Evolutionary conservation across 1,140 invertebrate species (phyloP), one percentile per base, ranked within the genome.

Genomic region (Bacillus rossius): DNA sequence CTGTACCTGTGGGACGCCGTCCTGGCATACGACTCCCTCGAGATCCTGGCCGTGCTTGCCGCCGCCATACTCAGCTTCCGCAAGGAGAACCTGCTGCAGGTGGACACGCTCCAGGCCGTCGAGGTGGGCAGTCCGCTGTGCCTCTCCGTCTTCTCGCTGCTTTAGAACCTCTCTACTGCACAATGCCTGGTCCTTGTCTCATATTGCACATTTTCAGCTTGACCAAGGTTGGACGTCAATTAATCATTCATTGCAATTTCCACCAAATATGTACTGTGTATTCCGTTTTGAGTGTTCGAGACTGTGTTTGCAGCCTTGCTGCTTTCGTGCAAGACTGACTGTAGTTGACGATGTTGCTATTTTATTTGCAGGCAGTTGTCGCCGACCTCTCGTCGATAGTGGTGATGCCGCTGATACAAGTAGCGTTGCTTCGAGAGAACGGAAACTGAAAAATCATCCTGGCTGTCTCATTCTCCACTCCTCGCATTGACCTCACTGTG

Each of bases 1-100:
- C 76, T 98, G 0, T 84, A 89, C 34, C 75, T 98, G 8, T 98
- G 94, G 94, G 94, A 98, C 72, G 76, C 92, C 58, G 85, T 98
- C 53, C 75, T 98, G 1, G 93, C 90, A 7, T 94, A 94, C 68
- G 92, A 96, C 72, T 93, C 92, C 3, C 70, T 97, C 34, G 92
- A 96, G 75, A 87, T 96, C 23, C 78, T 97, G 20, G 81, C 94
- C 16, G 73, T 97, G 14, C 76, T 96, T 23, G 92, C 93, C 1
- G 85, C 94, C 5, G 84, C 89, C 5, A 94, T 97, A 63, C 76
- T 98, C n/a, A 90, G 89, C 66, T 94, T 96, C 65, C 79, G 94
- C 7, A 93, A 91, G 71, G 90, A 93, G 60, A 96, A 94, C 75
- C 77, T 96, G n/a, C 81, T 96, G 74, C 88, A 92, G 81, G 91